Evolutionary conservation across 2,888 invertebrate species (phyloP).

Genomic region (Liodrosophila aerea): DNA sequence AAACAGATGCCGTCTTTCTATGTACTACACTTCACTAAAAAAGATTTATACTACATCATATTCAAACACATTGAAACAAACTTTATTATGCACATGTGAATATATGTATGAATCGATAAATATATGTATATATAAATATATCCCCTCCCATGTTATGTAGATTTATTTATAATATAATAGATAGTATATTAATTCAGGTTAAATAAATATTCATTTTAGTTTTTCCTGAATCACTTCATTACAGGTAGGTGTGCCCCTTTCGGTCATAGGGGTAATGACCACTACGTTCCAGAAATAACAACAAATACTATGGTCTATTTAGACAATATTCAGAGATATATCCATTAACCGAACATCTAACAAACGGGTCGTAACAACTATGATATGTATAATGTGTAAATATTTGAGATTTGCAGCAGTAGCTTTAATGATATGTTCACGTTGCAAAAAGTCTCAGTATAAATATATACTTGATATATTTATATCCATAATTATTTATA

Average conservation of each 20-base stretch:
- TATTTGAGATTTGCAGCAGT: conserved; percentile 64
- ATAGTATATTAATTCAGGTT: conserved; percentile 21
- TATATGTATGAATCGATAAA: conserved; percentile 57
- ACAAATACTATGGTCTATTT: conserved; percentile 35
- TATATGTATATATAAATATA: conserved; percentile 38
- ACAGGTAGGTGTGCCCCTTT: conserved; percentile 41
- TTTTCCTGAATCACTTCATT: conserved; percentile 48
- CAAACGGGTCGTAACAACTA: conserved; percentile 31
- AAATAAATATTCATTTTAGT: conserved; percentile 13
- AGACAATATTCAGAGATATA: conserved; percentile 3
- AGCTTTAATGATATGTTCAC: conserved; percentile 80
- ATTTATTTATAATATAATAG: conserved; percentile 39
- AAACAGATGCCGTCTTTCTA: too few species aligned
- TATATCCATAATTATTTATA: conserved; percentile 28
- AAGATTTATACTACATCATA: not conserved
- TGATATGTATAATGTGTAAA: conserved; percentile 33
- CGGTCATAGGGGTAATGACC: conserved; percentile 34
- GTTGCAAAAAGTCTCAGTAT: conserved; percentile 80
- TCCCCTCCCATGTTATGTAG: conserved; percentile 39
- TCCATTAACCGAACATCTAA: conserved; percentile 3
- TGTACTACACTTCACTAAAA: too few species aligned
- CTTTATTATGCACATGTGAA: conserved; percentile 61
- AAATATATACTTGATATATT: conserved; percentile 26
- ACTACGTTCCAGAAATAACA: conserved; percentile 41
- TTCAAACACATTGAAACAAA: conserved; percentile 63